Percentiles rank a stretch among this genome's conserved stretches.
Evolutionary conservation across 2,113 vertebrate species (phyloP).

Genomic region (Struthio camelus): DNA sequence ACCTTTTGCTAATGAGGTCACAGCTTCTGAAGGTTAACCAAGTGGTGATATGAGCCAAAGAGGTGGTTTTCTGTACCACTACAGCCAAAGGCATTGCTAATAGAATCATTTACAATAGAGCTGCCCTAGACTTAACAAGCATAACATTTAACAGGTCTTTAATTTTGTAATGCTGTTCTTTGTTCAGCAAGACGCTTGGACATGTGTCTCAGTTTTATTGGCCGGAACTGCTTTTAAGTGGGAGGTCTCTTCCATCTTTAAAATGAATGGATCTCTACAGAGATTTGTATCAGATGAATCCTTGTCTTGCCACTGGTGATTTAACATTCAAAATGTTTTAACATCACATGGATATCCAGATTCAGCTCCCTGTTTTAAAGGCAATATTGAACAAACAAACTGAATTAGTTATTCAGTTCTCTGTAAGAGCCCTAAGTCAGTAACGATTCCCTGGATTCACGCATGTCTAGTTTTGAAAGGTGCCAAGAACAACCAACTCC

Average conservation of each 20-base stretch:
- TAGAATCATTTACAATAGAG: background rate
- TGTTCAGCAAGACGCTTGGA: background rate
- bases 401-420: background rate
- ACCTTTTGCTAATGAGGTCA: background rate
- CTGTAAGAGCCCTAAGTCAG: background rate
- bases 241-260: background rate
- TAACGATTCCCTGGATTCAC: background rate
- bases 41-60: background rate
- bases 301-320: background rate
- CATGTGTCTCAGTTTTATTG: background rate
- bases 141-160: background rate
- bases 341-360: background rate
- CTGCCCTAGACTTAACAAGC: background rate
- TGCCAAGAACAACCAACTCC: background rate
- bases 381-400: background rate
- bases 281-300: background rate
- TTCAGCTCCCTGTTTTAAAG: background rate
- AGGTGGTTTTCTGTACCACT: background rate
- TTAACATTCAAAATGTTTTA: background rate
- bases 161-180: background rate
- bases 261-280: background rate
- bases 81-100: background rate
- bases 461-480: background rate
- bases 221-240: background rate
- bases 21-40: background rate